Conservation (phyloP, 2,113 vertebrate species). For the Gobius niger region DNA sequence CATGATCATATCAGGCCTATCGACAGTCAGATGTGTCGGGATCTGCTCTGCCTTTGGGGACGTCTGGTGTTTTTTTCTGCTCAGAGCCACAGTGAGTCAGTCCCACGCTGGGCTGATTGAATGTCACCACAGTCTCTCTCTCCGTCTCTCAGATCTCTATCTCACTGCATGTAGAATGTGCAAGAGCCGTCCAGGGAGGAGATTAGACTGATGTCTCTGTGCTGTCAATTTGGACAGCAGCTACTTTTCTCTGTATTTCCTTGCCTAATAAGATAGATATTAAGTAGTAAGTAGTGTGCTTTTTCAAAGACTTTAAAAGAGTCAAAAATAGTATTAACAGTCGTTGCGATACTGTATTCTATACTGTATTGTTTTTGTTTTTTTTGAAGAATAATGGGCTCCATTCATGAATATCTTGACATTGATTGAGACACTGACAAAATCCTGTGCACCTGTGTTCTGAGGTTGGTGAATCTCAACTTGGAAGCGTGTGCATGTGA, state of each 20-base stretch:
- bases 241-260: not conserved
- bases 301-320: too few species aligned
- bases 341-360: too few species aligned
- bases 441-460: too few species aligned
- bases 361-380: too few species aligned
- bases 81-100: constrained; percentile 50
- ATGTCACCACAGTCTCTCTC: constrained; percentile 58
- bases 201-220: not conserved
- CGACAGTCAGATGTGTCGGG: constrained; percentile 54
- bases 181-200: not conserved
- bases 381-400: too few species aligned
- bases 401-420: too few species aligned
- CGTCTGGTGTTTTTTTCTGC: constrained; percentile 12
- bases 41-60: constrained; percentile 56
- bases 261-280: too few species aligned
- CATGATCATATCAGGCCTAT: constrained; percentile 56
- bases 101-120: constrained; percentile 55
- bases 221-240: not conserved
- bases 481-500: too few species aligned
- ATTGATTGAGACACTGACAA: too few species aligned
- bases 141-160: constrained; percentile 33
- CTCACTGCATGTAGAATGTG: constrained; percentile 19
- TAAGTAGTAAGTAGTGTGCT: too few species aligned
- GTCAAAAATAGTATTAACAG: too few species aligned
- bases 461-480: too few species aligned